Base-by-base conservation (phyloP, 2,113 vertebrate genomes). In the Pterophyllum scalare region DNA sequence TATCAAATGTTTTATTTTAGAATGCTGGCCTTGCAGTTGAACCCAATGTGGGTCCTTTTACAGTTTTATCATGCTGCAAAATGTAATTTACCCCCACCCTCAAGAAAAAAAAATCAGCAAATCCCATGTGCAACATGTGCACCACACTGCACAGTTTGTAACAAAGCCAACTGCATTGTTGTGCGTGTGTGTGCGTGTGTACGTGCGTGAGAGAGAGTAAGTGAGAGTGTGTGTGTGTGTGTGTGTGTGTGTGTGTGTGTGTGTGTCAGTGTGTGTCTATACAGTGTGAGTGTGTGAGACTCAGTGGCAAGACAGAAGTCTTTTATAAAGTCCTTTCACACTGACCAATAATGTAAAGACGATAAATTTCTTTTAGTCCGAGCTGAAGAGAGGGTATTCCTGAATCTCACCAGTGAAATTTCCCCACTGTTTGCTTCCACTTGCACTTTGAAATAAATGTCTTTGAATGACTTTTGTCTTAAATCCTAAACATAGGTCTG, bases 1-100 rank as follows among this genome's bases (percentile, higher is more conserved):
- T 77, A 82, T 91, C 64, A 76, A 64, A 75, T 19, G n/a, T 52
- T 82, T 80, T 61, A 86, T 78, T 82, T 79, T 70, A 79, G 26
- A 78, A 57, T 11, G 33, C 6, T 76, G 60, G 12, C 81, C 60
- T 59, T 33, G 60, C 9, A 58, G 3, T 43, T 13, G 7, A 14
- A 58, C 24, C 40, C 19, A 22, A 31, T 20, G 31, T 33, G 31
- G 6, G 6, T 33, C 6, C 33, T 49, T 75, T 46, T 24, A 5
- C 15, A 40, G 14, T 67, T 79, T 77, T 56, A 1, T 33, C 33
- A 8, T 43, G 22, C 17, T 11, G 28, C 15, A 33, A 61, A 19
- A 12, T 80, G 46, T 40, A 3, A 58, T 61, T 75, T 81, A 26
- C 26, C 40, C 40, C 46, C 40, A 11, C 35, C 35, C 35, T 2